Percentiles rank a stretch among this genome's conserved stretches.
phyloP scores from a whole-genome alignment of 30 jellyfish, hydroid and myxozoan genomes.

The Turritopsis rubra region DNA sequence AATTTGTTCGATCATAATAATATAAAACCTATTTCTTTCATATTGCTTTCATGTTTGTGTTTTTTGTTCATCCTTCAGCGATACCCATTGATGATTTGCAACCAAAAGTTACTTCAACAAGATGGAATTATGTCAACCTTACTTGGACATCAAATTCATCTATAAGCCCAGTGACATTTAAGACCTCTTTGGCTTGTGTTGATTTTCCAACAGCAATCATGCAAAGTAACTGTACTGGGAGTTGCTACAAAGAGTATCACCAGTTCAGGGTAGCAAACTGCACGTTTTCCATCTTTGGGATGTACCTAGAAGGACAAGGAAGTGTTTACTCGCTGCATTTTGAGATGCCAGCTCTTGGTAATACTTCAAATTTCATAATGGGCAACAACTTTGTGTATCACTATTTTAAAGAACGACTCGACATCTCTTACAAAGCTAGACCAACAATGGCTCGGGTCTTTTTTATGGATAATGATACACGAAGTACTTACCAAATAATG shows the following conservation, averaged over 20 bases:
- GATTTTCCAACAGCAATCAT: background rate
- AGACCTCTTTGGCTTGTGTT: background rate
- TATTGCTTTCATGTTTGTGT: background rate
- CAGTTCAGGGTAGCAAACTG: background rate
- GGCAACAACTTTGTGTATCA: no score
- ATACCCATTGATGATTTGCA: background rate
- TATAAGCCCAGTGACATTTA: background rate
- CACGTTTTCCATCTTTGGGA: background rate
- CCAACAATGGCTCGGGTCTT: no score
- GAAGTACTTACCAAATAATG: no score
- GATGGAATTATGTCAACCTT: background rate
- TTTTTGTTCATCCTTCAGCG: background rate
- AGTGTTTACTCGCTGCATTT: background rate
- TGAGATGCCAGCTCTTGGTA: background rate
- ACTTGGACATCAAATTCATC: background rate
- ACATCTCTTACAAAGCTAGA: no score
- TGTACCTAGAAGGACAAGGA: background rate
- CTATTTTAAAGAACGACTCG: no score
- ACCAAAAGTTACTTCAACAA: background rate
- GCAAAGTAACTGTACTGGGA: background rate
- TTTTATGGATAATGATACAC: no score
- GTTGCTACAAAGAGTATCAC: background rate
- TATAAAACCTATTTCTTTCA: background rate
- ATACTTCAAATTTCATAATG: no score
- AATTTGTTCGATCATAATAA: background rate